Conservation (phyloP, 2,113 vertebrate species). For the Microcebus murinus region DNA sequence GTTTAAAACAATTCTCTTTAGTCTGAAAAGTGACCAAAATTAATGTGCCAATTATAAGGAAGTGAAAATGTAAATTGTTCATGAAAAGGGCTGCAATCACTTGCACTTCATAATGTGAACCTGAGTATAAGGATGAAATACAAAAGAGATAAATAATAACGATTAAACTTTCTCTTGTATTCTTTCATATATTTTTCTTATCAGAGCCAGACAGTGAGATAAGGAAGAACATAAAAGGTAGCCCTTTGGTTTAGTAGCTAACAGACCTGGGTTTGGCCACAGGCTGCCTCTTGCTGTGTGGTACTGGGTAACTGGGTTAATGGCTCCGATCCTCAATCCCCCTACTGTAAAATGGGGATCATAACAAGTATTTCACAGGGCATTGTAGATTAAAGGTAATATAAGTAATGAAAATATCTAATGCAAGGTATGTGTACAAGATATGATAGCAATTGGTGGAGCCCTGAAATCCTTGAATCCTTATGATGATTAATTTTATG, state of each 20-base stretch:
- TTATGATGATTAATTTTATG: background rate
- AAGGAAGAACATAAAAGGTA: background rate
- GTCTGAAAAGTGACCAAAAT: slow-evolving; percentile 11
- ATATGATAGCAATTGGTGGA: background rate
- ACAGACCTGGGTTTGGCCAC: background rate
- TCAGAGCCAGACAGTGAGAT: background rate
- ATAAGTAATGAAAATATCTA: background rate
- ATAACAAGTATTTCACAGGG: background rate
- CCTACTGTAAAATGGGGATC: background rate
- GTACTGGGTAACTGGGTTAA: background rate
- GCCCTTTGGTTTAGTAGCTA: background rate
- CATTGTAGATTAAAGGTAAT: background rate
- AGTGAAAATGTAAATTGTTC: slow-evolving; percentile 2
- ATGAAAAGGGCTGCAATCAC: background rate
- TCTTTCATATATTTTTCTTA: background rate
- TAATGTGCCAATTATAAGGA: background rate
- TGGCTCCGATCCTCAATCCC: background rate
- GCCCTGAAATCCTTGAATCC: background rate
- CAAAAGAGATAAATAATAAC: background rate
- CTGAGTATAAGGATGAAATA: background rate
- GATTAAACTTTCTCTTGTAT: background rate
- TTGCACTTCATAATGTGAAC: background rate
- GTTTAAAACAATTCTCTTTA: background rate
- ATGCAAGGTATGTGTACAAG: background rate
- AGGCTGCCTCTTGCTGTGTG: background rate